phyloP scores from a whole-genome alignment of 1,140 invertebrate genomes.

The Zaprionus africanus region DNA sequence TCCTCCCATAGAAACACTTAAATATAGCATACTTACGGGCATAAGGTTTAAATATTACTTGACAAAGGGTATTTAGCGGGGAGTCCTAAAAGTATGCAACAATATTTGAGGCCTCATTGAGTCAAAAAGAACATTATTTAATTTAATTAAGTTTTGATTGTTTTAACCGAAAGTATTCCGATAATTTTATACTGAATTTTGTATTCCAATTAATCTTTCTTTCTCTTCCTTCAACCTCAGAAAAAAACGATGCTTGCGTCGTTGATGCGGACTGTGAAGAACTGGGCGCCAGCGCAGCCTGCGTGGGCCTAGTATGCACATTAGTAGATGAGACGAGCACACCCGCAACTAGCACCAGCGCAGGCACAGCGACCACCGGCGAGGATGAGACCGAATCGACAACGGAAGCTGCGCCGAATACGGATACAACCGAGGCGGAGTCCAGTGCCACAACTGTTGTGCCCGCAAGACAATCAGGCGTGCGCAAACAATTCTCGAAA shows the following conservation, averaged over 20 bases:
- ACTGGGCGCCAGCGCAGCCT: conserved; percentile 66
- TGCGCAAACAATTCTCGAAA: conserved; percentile 48
- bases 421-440: conserved; percentile 27
- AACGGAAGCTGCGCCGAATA: conserved; percentile 15
- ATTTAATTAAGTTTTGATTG: not conserved
- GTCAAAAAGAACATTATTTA: not conserved
- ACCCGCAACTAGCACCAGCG: conserved; percentile 32
- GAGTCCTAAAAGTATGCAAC: not conserved
- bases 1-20: no score
- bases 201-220: not conserved
- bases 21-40: no score
- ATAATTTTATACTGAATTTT: not conserved
- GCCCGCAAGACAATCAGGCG: conserved; percentile 9
- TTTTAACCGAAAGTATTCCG: no score
- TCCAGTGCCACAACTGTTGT: conserved; percentile 23
- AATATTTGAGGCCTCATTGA: not conserved
- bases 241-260: conserved; percentile 82
- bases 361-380: conserved; percentile 43
- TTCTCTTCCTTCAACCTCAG: conserved; percentile 23
- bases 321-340: conserved; percentile 57
- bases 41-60: no score
- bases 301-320: conserved; percentile 63
- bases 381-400: conserved; percentile 23
- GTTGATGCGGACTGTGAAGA: conserved; percentile 79
- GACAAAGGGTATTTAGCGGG: not conserved